Conservation (phyloP, 2,113 vertebrate genomes). For the Stigmatopora argus region DNA sequence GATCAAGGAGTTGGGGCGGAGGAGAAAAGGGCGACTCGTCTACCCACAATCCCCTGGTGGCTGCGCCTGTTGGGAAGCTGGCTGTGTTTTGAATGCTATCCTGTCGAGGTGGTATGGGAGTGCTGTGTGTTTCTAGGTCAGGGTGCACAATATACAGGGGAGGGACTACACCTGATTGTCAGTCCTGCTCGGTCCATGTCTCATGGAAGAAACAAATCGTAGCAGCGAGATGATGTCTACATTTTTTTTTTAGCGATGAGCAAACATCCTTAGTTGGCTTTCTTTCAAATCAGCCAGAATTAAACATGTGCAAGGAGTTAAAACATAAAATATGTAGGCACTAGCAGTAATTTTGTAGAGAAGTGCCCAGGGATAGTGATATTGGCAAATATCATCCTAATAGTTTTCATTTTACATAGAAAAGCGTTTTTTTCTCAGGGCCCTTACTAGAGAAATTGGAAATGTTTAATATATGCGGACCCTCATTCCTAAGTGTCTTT, state of each 20-base stretch:
- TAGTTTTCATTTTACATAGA: no score
- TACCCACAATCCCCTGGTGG: constrained; percentile 64
- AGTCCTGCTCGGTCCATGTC: constrained; percentile 32
- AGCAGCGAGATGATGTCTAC: neutral
- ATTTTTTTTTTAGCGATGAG: neutral
- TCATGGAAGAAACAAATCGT: constrained; percentile 54
- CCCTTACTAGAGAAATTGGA: no score
- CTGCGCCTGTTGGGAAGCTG: constrained; percentile 51
- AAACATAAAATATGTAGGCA: no score
- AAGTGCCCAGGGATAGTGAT: no score
- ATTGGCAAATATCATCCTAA: no score
- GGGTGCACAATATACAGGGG: constrained; percentile 60
- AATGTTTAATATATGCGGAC: no score
- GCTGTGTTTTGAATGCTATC: constrained; percentile 64
- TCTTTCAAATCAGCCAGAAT: no score
- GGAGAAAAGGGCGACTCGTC: constrained; percentile 43
- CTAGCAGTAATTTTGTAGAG: no score
- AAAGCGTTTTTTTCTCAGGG: no score
- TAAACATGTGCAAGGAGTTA: no score
- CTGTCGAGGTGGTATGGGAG: constrained; percentile 59
- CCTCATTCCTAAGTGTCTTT: no score
- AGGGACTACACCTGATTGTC: constrained; percentile 63
- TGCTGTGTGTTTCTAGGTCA: constrained; percentile 68
- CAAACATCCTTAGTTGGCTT: no score
- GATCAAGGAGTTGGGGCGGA: constrained; percentile 44